A percentile compares a stretch with the other conserved stretches of the same genome.
These are phyloP conservation scores for Hylyphantes graminicola DNA, from an alignment of 1,140 invertebrate species.

Conservation along the genomic window DNA sequence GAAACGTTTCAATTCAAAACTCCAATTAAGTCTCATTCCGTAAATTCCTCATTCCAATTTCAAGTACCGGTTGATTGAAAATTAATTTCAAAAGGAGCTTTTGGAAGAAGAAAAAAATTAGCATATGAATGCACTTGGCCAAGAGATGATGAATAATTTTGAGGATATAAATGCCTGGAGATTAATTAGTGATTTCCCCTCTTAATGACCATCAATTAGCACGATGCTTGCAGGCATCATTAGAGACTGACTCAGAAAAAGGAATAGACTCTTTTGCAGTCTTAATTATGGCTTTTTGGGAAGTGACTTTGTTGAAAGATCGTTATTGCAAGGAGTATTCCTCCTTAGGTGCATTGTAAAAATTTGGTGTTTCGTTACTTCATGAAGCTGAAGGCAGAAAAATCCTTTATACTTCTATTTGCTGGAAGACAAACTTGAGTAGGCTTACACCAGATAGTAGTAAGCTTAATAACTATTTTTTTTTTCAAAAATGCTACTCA, in stretches of 20 bases:
- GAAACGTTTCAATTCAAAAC: too few relatives aligned
- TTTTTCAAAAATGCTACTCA: too few relatives aligned
- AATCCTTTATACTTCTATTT: too few relatives aligned
- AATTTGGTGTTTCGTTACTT: too few relatives aligned
- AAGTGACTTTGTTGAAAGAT: not conserved
- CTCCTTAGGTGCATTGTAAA: not conserved
- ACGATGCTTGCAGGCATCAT: constrained; percentile 46
- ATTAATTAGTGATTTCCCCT: constrained; percentile 53
- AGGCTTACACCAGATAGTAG: too few relatives aligned
- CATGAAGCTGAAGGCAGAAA: too few relatives aligned
- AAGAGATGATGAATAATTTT: constrained; percentile 31
- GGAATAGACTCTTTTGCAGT: constrained; percentile 9
- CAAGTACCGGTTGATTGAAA: constrained; percentile 13
- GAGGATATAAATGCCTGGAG: constrained; percentile 50
- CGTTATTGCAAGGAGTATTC: too few relatives aligned
- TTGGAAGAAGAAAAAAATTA: constrained; percentile 8
- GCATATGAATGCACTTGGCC: not conserved
- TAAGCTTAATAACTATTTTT: too few relatives aligned
- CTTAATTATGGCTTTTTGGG: constrained; percentile 28
- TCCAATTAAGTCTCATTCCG: not conserved
- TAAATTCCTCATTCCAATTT: constrained; percentile 8
- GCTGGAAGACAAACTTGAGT: too few relatives aligned
- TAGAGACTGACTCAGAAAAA: constrained; percentile 28
- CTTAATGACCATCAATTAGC: constrained; percentile 57
- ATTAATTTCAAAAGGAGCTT: constrained; percentile 13